Percentiles rank a stretch among this genome's conserved stretches.
Conservation (phyloP, 2,888 invertebrate genomes). For the Synanthedon vespiformis region DNA sequence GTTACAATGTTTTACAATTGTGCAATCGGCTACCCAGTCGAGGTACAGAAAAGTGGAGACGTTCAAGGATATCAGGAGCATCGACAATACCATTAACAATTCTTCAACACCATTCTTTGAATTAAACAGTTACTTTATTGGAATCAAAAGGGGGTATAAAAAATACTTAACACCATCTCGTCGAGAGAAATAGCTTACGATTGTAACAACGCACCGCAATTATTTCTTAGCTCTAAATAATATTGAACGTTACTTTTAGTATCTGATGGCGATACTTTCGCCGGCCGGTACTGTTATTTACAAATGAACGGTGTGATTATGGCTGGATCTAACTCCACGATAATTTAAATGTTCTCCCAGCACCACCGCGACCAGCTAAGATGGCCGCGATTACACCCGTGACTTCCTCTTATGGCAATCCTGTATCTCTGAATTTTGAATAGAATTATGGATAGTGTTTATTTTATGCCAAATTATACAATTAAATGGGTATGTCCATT, state of each 20-base stretch:
- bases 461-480: constrained; percentile 1
- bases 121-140: constrained; percentile 19
- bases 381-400: constrained; percentile 54
- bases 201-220: constrained; percentile 68
- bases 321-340: constrained; percentile 61
- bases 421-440: constrained; percentile 52
- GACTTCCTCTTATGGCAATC: constrained; percentile 57
- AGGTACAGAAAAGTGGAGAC: too few relatives aligned
- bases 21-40: too few relatives aligned
- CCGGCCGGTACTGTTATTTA: constrained; percentile 57
- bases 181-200: constrained; percentile 42
- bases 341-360: constrained; percentile 67
- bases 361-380: constrained; percentile 35
- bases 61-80: too few relatives aligned
- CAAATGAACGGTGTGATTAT: constrained; percentile 68
- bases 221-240: constrained; percentile 67
- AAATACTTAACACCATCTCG: background rate
- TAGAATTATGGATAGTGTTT: constrained; percentile 41
- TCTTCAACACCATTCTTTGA: too few relatives aligned
- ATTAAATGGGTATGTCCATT: constrained; percentile 1
- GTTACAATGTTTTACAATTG: too few relatives aligned
- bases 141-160: too few relatives aligned
- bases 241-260: constrained; percentile 56
- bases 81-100: too few relatives aligned
- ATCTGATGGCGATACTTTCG: constrained; percentile 67